Evolutionary conservation across 2,888 invertebrate species (phyloP).

Genomic region (Eurytoma adleriae): DNA sequence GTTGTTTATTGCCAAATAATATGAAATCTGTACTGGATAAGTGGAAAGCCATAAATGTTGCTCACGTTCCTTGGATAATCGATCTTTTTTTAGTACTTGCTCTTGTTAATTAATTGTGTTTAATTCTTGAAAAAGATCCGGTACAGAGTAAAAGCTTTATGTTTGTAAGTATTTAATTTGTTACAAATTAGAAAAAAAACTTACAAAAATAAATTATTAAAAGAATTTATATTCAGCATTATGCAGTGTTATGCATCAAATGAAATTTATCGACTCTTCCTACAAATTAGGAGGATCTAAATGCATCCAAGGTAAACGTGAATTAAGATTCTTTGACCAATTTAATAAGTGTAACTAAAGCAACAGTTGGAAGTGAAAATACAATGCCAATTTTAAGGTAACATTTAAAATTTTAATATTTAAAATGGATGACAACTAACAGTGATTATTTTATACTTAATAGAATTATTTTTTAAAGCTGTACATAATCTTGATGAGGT

Average conservation of each 20-base stretch:
- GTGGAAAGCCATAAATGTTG: slow-evolving; percentile 79
- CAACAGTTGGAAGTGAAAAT: slow-evolving; percentile 64
- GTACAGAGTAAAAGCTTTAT: slow-evolving; percentile 80
- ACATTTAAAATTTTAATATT: neutral
- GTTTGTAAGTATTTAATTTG: slow-evolving; percentile 71
- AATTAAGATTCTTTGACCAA: slow-evolving; percentile 82
- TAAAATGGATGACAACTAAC: too few relatives aligned
- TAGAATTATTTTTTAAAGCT: too few relatives aligned
- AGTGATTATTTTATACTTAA: too few relatives aligned
- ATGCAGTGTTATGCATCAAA: slow-evolving; percentile 82
- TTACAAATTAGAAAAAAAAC: neutral
- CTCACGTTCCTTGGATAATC: slow-evolving; percentile 80
- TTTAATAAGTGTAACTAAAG: slow-evolving; percentile 80
- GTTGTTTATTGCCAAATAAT: slow-evolving; percentile 78
- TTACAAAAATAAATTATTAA: neutral
- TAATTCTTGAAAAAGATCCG: slow-evolving; percentile 81
- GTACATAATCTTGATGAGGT: too few relatives aligned
- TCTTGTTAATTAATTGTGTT: slow-evolving; percentile 83
- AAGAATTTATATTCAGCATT: slow-evolving; percentile 75
- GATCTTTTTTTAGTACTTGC: slow-evolving; percentile 83
- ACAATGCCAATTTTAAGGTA: slow-evolving; percentile 65
- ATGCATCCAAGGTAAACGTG: slow-evolving; percentile 83
- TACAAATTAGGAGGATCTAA: slow-evolving; percentile 85
- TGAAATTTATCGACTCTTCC: slow-evolving; percentile 84
- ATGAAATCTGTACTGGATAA: slow-evolving; percentile 80